Evolutionary conservation across 2,888 invertebrate genomes (phyloP), one percentile per base, ranked within the genome.

Genomic region (Lathronympha strigana): DNA sequence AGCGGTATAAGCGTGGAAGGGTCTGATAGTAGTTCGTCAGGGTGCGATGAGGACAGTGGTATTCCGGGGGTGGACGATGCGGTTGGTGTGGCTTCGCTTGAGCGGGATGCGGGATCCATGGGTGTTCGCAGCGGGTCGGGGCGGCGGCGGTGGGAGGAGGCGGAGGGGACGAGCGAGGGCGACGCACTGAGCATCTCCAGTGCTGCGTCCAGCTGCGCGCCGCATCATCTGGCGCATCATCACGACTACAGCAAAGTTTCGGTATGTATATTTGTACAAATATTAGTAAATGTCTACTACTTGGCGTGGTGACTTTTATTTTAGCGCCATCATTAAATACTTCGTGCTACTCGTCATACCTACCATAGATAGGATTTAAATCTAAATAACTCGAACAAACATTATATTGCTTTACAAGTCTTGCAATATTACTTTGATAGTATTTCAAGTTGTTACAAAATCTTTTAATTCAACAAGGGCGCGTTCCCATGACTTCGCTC

Each of bases 81-180:
- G 89, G 87, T 87, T 87, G 82, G 73, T 76, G 74, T 78, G 76
- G 91, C 90, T 92, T 91, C 87, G 91, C 92, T 92, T 91, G 90
- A 90, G 90, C 88, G 89, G 82, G 87, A 31, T 43, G 64, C 64
- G 58, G 64, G 51, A 25, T 58, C 58, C 81, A 87, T 85, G 88
- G 89, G 77, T 90, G 90, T 90, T 91, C 84, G 89, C 91, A 91
- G 91, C 86, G 91, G 91, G 90, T 90, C 89, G 80, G 90, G 87
- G 80, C 86, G 90, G 40, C 85, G 90, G 76, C 84, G 92, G 68
- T 90, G 91, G 90, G 91, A 90, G 75, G 92, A 92, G 77, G 69
- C 81, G 38, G 91, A 91, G 70, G 91, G 87, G 19, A 82, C 86
- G 49, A 90, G 90, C 71, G 92, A 92, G 63, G 90, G 88, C 11